Evolutionary conservation across 2,113 vertebrate genomes (phyloP).

Genomic region (Vombatus ursinus): DNA sequence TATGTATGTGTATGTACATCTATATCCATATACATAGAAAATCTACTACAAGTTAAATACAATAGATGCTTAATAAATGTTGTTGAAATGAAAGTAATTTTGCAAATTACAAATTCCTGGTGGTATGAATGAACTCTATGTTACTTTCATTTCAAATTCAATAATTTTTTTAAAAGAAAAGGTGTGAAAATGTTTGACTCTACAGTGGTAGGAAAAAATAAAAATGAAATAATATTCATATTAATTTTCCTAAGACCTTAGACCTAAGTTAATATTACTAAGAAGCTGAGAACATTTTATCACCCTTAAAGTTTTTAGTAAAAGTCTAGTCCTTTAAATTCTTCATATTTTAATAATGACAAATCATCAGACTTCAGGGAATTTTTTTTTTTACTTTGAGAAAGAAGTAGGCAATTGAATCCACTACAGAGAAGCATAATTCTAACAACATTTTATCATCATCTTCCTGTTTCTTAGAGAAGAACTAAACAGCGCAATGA

Average conservation of each 20-base stretch:
- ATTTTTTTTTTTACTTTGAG: not conserved
- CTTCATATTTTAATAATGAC: not conserved
- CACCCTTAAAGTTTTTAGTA: not conserved
- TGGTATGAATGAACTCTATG: not conserved
- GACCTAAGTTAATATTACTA: not conserved
- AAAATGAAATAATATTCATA: not conserved
- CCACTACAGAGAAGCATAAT: not conserved
- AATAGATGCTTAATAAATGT: not conserved
- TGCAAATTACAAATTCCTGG: conserved; percentile 1
- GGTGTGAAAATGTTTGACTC: not conserved
- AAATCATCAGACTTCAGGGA: not conserved
- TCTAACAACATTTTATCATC: not conserved
- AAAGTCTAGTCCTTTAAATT: not conserved
- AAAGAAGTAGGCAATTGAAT: not conserved
- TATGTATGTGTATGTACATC: not conserved
- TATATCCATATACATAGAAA: not conserved
- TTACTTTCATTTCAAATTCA: not conserved
- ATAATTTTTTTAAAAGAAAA: not conserved
- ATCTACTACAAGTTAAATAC: not conserved
- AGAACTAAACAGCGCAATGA: not conserved
- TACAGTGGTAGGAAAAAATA: not conserved
- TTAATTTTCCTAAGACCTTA: not conserved
- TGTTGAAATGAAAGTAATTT: not conserved
- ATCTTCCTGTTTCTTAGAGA: conserved; percentile 7
- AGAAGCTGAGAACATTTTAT: not conserved